Base-by-base conservation (phyloP, 1,140 invertebrate genomes). In the Zaprionus kolodkinae region DNA sequence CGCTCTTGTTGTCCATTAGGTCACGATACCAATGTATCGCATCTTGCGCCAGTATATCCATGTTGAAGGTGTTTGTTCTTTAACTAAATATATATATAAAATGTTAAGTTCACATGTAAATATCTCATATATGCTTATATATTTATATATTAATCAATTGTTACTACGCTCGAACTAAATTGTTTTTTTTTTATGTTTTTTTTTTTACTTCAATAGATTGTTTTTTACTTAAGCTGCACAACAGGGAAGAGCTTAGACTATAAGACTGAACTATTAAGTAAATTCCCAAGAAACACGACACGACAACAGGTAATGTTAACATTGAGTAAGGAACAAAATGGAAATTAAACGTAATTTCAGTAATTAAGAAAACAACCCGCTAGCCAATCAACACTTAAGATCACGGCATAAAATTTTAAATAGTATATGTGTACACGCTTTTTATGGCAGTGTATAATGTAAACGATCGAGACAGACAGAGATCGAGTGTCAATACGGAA, bases 1-100 rank as follows among this genome's bases (percentile, higher is more conserved):
- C 96, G 89, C 96, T 95, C 93, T 95, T 95, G 89, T 96, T 96
- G 87, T 96, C 95, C 94, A 97, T 95, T 68, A 97, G 94, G 91
- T 97, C 96, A 92, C 94, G 94, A 91, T 97, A 97, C 92, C 95
- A 95, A 92, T 95, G 94, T 78, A 96, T 93, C 61, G 96, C 91
- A 92, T 94, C 94, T 74, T 95, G 94, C 81, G 96, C 94, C 33
- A 92, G 27, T 25, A 70, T 72, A 36, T 86, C 85, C 91, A 92
- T 92, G 64, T 79, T 88, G 80, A 17, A 54, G 38, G 54, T 63
- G 61, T 56, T 69, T 64, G 54, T 21, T 1, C 21, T 11, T 12
- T 50, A 45, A 10, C n/a, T 15, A 45, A 15, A 45, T 21, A 21
- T 1, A 21, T 1, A 1, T 21, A 21, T 2, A 21, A 1, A 21